Percentiles rank a stretch among this genome's conserved stretches.
Evolutionary conservation across 1,140 invertebrate genomes (phyloP).

Genomic region (Laodelphax striatellus): DNA sequence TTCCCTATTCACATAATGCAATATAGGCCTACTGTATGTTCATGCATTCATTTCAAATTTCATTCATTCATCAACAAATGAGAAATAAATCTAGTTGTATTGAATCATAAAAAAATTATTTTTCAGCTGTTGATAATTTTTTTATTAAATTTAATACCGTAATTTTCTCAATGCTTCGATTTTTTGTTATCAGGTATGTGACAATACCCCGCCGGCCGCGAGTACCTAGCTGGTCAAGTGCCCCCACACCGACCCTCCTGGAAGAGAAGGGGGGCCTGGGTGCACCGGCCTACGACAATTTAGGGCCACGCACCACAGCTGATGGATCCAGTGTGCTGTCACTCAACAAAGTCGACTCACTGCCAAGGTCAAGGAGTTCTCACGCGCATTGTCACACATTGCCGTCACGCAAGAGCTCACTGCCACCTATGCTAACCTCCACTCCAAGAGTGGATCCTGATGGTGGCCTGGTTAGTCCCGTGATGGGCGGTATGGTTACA

Average conservation of each 20-base stretch:
- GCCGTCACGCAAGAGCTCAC: conserved; percentile 26
- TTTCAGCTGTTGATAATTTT: too few species aligned
- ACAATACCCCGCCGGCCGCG: conserved; percentile 72
- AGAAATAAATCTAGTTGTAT: too few species aligned
- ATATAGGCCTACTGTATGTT: too few species aligned
- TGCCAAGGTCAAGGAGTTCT: conserved; percentile 40
- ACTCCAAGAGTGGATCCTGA: conserved; percentile 3
- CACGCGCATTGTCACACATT: conserved; percentile 33
- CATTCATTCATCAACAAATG: too few species aligned
- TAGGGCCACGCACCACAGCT: conserved; percentile 70
- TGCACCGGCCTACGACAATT: conserved; percentile 67
- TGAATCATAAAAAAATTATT: too few species aligned
- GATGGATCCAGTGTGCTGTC: conserved; percentile 70
- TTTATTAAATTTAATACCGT: too few species aligned
- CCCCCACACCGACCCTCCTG: conserved; percentile 37
- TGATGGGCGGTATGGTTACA: too few species aligned
- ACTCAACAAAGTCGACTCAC: conserved; percentile 45
- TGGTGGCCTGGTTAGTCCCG: not conserved
- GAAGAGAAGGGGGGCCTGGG: conserved; percentile 26
- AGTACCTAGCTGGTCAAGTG: conserved; percentile 63
- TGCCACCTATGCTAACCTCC: conserved; percentile 42
- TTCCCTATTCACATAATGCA: too few species aligned
- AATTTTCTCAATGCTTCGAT: too few species aligned
- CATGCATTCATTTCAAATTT: too few species aligned
- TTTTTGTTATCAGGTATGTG: conserved; percentile 45